Evolutionary conservation across 2,888 invertebrate species (phyloP), one percentile per base, ranked within the genome.

Genomic region (Ectemnius cavifrons): DNA sequence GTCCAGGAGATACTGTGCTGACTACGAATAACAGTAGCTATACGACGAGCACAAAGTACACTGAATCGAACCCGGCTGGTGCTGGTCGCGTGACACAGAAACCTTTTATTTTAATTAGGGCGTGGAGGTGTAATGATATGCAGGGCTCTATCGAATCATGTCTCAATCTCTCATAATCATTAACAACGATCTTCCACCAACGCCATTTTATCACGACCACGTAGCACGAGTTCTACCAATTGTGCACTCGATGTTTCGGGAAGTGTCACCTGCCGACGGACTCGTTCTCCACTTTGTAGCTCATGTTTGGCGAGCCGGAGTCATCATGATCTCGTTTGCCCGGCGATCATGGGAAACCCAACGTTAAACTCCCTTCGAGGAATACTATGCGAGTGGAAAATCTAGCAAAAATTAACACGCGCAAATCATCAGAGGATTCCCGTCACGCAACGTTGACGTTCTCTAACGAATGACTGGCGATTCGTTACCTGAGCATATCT

Each of bases 391-490:
- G 52, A 52, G 16, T 16, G 52, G 52, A 37, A 37, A 37, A 37
- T 8, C 37, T 37, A 6, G 8, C 6, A 8, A 37, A 4, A 37
- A 37, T 52, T 4, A 13, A n/a, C 18, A 11, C 18, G 23, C 46
- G 37, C 18, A 5, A 5, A 37, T 56, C 45, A 27, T 46, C 28
- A 47, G 45, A 37, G 37, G 57, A 16, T 16, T 14, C 37, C 61
- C 27, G 37, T 67, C 71, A 63, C 61, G 56, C 56, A n/a, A 52
- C 56, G 62, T 58, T 46, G 57, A 49, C 28, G 18, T 37, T 45
- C 45, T 57, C 20, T 18, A 23, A 46, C 56, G 23, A 61, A 23
- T 69, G 68, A 77, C 71, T 65, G 64, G 20, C 52, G 61, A 56
- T 63, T 27, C 49, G 61, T 18, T 37, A 63, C 47, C 49, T 61